Conservation (phyloP, 2,888 invertebrate genomes). For the Alloplasta piceator region DNA sequence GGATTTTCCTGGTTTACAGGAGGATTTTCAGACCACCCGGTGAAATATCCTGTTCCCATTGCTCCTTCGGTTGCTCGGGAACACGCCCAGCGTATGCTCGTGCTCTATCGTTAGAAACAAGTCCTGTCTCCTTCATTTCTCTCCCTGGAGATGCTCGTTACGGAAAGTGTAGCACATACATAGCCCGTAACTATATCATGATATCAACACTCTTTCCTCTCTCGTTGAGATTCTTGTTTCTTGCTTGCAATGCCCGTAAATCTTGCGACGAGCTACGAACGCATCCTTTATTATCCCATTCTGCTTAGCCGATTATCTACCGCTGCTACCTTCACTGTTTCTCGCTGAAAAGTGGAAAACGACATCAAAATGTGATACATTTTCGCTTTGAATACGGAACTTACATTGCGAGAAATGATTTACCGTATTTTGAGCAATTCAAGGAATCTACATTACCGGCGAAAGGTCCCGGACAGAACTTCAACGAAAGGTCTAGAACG, state of each 20-base stretch:
- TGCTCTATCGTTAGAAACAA: conserved; percentile 42
- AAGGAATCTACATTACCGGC: too few species aligned
- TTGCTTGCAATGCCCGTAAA: background rate
- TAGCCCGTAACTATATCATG: conserved; percentile 56
- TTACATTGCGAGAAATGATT: too few species aligned
- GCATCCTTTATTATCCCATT: conserved; percentile 2
- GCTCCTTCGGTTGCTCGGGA: conserved; percentile 9
- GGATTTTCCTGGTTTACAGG: conserved; percentile 77
- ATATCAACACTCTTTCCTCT: conserved; percentile 46
- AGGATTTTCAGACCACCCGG: conserved; percentile 70
- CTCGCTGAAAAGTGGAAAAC: background rate
- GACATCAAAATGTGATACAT: background rate
- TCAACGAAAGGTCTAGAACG: too few species aligned
- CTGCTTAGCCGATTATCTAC: too few species aligned
- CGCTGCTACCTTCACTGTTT: background rate
- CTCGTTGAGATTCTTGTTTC: conserved; percentile 5
- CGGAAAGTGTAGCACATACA: conserved; percentile 30
- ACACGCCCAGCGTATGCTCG: conserved; percentile 12
- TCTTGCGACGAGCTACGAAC: conserved; percentile 8
- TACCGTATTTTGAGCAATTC: too few species aligned
- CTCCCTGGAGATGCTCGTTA: conserved; percentile 42
- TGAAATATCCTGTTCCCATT: conserved; percentile 70
- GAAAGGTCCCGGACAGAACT: too few species aligned
- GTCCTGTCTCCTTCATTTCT: background rate
- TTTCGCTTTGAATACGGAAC: too few species aligned